phyloP scores from a whole-genome alignment of 2,888 invertebrate genomes.

The Drosophila testacea region DNA sequence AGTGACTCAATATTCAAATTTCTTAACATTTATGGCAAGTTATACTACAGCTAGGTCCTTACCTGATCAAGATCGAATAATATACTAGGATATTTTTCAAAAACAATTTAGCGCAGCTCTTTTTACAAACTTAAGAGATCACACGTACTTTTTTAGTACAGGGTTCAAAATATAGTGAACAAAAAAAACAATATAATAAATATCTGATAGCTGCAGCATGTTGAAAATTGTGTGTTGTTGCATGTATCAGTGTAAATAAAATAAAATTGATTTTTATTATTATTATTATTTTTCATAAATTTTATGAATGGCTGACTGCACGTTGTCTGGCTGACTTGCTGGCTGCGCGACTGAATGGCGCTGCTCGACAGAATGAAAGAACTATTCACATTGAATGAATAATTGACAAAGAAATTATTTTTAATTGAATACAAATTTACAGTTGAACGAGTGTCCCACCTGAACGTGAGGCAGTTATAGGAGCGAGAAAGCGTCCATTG shows the following conservation, averaged over 20 bases:
- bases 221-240: slow-evolving; percentile 1
- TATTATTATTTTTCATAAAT: slow-evolving; percentile 57
- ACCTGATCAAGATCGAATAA: too few species aligned
- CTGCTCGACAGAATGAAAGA: slow-evolving; percentile 1
- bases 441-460: slow-evolving; percentile 64
- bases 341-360: slow-evolving; percentile 39
- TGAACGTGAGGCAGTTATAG: slow-evolving; percentile 14
- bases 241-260: slow-evolving; percentile 1
- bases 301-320: slow-evolving; percentile 56
- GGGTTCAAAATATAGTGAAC: neutral
- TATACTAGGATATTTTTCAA: too few species aligned
- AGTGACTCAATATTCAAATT: too few species aligned
- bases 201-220: slow-evolving; percentile 14
- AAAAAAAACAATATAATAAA: slow-evolving; percentile 35
- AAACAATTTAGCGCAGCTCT: too few species aligned
- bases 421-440: slow-evolving; percentile 81
- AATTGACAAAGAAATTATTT: slow-evolving; percentile 81
- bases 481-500: slow-evolving; percentile 6
- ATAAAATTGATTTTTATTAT: slow-evolving; percentile 24
- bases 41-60: too few species aligned
- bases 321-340: slow-evolving; percentile 45
- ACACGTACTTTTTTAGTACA: too few species aligned
- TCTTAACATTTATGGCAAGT: too few species aligned
- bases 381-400: slow-evolving; percentile 71
- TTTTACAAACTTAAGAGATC: too few species aligned